phyloP scores from a whole-genome alignment of 2,888 invertebrate genomes.

The Julus scandinavius region DNA sequence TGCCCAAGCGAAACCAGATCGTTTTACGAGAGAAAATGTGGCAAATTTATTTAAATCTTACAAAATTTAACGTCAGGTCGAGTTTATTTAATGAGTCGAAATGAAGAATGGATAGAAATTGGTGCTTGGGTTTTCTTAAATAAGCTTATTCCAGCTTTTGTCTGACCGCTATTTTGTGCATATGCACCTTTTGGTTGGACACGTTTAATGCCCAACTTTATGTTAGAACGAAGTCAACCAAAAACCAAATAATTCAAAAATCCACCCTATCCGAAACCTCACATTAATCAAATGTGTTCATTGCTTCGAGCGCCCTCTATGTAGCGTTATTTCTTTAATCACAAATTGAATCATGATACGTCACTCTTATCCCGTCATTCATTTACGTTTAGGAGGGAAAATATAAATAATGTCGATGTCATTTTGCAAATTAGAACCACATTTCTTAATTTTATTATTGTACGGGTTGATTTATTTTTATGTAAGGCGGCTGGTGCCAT shows the following conservation, averaged over 20 bases:
- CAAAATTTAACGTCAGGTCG: conserved; percentile 6
- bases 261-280: no score
- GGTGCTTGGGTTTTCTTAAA: not conserved
- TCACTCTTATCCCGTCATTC: no score
- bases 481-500: not conserved
- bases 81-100: conserved; percentile 11
- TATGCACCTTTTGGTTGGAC: not conserved
- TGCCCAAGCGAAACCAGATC: not conserved
- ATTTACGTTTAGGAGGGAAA: not conserved
- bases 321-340: no score
- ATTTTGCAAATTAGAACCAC: not conserved
- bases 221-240: no score
- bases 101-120: not conserved
- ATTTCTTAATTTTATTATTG: conserved; percentile 22
- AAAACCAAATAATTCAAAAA: no score
- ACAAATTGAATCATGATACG: no score
- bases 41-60: conserved; percentile 15
- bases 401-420: not conserved
- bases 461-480: not conserved
- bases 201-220: no score
- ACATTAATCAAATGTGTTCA: no score
- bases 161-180: not conserved
- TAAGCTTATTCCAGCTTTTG: not conserved
- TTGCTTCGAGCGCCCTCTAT: no score
- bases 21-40: not conserved